Evolutionary conservation across 2,113 vertebrate genomes (phyloP).

Genomic region (Condylura cristata): DNA sequence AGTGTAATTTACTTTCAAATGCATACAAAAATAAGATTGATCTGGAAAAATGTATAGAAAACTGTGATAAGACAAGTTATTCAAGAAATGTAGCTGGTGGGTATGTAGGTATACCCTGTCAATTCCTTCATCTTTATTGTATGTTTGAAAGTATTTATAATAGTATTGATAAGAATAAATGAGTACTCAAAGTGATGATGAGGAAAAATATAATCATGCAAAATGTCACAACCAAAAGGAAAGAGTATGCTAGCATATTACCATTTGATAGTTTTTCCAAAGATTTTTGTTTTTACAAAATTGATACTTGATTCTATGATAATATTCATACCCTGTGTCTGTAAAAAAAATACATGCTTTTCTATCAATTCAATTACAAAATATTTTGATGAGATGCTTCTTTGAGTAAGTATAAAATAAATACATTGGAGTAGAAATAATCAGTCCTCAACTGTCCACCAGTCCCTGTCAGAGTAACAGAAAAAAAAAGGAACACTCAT

Average conservation of each 20-base stretch:
- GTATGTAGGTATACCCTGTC: not conserved
- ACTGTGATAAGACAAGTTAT: not conserved
- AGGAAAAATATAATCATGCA: not conserved
- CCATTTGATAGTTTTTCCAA: not conserved
- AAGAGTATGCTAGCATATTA: not conserved
- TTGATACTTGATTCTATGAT: not conserved
- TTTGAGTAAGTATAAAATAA: not conserved
- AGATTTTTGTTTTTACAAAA: conserved; percentile 26
- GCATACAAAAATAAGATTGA: not conserved
- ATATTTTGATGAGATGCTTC: not conserved
- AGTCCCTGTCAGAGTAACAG: not conserved
- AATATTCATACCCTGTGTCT: not conserved
- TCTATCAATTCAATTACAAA: not conserved
- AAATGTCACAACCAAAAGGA: not conserved
- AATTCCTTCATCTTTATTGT: not conserved
- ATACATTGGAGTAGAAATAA: not conserved
- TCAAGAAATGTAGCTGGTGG: not conserved
- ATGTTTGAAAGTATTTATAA: not conserved
- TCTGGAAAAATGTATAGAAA: not conserved
- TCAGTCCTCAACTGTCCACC: not conserved
- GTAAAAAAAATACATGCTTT: not conserved
- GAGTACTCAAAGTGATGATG: not conserved
- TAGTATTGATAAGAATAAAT: not conserved
- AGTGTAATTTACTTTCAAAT: conserved; percentile 7
- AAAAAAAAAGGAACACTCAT: not conserved